phyloP scores from a whole-genome alignment of 2,113 vertebrate species.

The Pristiophorus japonicus region DNA sequence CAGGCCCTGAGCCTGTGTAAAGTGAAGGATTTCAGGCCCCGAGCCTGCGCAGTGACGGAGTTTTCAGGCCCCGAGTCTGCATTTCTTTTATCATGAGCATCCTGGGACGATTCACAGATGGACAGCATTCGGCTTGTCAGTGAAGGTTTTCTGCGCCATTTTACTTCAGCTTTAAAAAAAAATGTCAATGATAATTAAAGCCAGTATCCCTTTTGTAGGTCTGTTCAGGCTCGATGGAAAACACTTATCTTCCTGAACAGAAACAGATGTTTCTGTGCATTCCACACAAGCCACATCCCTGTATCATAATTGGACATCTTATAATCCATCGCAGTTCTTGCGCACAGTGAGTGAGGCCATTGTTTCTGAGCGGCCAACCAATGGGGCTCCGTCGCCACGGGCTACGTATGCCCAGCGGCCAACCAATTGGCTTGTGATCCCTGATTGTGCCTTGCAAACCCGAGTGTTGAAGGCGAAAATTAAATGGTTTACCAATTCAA shows the following conservation, averaged over 20 bases:
- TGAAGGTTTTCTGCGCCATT: not conserved
- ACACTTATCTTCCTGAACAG: not conserved
- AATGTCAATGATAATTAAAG: not conserved
- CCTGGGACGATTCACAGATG: not conserved
- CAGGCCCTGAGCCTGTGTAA: too few relatives aligned
- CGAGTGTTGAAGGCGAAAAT: not conserved
- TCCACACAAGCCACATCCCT: not conserved
- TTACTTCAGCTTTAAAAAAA: not conserved
- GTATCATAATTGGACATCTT: not conserved
- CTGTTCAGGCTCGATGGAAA: not conserved
- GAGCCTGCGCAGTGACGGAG: too few relatives aligned
- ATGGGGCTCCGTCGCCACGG: not conserved
- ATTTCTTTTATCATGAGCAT: not conserved
- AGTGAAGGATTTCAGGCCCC: too few relatives aligned
- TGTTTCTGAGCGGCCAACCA: not conserved
- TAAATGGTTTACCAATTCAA: not conserved
- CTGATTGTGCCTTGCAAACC: not conserved
- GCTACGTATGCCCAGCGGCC: too few relatives aligned
- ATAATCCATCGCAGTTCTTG: not conserved
- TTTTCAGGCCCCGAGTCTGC: not conserved
- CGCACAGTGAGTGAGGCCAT: not conserved
- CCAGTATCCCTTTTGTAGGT: not conserved
- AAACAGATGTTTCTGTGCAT: not conserved
- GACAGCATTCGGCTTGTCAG: too few relatives aligned
- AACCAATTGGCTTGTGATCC: too few relatives aligned